Evolutionary conservation across 2,113 vertebrate species (phyloP).

Genomic region (Orycteropus afer): DNA sequence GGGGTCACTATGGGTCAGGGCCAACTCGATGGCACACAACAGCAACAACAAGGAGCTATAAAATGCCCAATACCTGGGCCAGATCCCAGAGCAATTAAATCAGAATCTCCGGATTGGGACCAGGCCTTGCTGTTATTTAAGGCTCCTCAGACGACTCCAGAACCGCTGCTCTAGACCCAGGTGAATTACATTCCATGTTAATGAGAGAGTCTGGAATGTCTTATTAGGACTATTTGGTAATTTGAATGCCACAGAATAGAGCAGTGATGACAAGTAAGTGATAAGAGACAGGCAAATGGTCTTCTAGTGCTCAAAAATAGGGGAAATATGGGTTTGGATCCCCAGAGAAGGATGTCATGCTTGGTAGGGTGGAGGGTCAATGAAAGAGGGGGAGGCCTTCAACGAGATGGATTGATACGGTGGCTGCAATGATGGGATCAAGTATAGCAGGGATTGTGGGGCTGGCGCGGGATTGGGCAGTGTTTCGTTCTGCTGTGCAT

Average conservation of each 20-base stretch:
- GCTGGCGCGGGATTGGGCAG: too few species aligned
- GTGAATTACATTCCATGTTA: neutral
- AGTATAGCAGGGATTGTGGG: too few species aligned
- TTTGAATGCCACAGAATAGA: neutral
- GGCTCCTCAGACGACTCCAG: neutral
- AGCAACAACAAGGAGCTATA: too few species aligned
- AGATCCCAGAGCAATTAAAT: neutral
- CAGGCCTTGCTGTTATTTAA: accelerated
- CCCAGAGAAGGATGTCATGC: too few species aligned
- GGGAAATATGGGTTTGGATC: neutral
- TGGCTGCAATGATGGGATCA: too few species aligned
- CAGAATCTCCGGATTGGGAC: neutral
- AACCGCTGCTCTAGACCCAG: neutral
- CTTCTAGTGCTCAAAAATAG: neutral
- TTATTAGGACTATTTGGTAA: neutral
- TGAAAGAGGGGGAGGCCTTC: too few species aligned
- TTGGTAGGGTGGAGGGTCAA: too few species aligned
- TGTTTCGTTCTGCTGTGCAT: too few species aligned
- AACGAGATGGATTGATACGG: too few species aligned
- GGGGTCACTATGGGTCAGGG: too few species aligned
- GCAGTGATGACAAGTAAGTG: neutral
- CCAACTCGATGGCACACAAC: too few species aligned
- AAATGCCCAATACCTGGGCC: too few species aligned
- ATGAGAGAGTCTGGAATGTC: neutral
- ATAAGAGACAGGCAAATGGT: neutral